Percentiles rank a stretch among this genome's conserved stretches.
phyloP scores from a whole-genome alignment of 2,797 vertebrate species.

The Graptemys geographica region DNA sequence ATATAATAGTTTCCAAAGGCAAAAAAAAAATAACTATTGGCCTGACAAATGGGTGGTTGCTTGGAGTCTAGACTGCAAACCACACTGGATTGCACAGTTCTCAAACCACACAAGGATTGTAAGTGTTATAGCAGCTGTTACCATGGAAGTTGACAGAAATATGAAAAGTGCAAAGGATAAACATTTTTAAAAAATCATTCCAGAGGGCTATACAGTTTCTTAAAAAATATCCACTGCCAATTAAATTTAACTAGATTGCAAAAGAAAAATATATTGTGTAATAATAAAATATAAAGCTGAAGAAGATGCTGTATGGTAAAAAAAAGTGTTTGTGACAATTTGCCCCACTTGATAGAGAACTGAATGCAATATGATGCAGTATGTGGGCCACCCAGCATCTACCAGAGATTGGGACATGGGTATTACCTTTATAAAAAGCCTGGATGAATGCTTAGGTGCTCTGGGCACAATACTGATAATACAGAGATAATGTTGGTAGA shows the following conservation, averaged over 20 bases:
- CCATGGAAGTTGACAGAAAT: slow-evolving; percentile 61
- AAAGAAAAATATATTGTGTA: slow-evolving; percentile 24
- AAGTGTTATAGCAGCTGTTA: slow-evolving; percentile 63
- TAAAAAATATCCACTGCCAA: slow-evolving; percentile 51
- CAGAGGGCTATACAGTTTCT: slow-evolving; percentile 57
- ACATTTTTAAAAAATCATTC: slow-evolving; percentile 62
- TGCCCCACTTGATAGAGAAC: not conserved
- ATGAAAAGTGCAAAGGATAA: slow-evolving; percentile 70
- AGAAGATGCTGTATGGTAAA: not conserved
- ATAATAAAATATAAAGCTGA: slow-evolving; percentile 32
- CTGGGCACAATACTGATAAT: slow-evolving; percentile 8
- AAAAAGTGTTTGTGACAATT: not conserved
- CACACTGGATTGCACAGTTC: slow-evolving; percentile 39
- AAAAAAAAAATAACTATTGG: not conserved
- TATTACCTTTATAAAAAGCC: not conserved
- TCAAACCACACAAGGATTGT: slow-evolving; percentile 48
- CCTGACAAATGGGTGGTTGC: slow-evolving; percentile 57
- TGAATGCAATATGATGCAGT: not conserved
- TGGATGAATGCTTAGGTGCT: not conserved
- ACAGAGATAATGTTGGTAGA: not conserved
- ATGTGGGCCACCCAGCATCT: not conserved
- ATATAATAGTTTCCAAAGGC: slow-evolving; percentile 35
- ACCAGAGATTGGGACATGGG: not conserved
- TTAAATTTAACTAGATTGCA: slow-evolving; percentile 26
- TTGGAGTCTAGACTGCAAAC: slow-evolving; percentile 63